phyloP scores from a whole-genome alignment of 1,140 invertebrate genomes.

The Teleogryllus occipitalis region DNA sequence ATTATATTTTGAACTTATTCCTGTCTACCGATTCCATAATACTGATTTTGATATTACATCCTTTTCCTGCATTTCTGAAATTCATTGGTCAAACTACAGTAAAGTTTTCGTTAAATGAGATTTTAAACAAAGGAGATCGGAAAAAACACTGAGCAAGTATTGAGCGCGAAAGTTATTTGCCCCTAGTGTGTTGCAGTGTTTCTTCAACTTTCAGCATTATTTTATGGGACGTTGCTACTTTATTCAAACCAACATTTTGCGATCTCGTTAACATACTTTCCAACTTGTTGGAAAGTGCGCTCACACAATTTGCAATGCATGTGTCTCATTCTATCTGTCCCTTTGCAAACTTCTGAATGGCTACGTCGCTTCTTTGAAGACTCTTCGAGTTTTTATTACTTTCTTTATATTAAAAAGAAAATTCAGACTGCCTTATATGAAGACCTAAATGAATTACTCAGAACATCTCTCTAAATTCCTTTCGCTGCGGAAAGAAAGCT shows the following conservation, averaged over 20 bases:
- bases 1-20: no score
- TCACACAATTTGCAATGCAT: not conserved
- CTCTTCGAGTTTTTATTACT: not conserved
- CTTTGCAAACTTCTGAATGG: not conserved
- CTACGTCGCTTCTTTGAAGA: not conserved
- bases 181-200: no score
- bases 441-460: not conserved
- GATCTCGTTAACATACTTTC: not conserved
- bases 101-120: no score
- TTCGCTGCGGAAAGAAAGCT: not conserved
- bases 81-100: no score
- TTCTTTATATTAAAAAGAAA: not conserved
- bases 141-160: no score
- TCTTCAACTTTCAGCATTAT: no score
- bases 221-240: no score
- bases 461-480: not conserved
- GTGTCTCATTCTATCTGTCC: not conserved
- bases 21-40: no score
- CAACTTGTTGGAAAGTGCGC: not conserved
- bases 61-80: no score
- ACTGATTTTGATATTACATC: no score
- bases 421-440: not conserved
- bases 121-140: no score
- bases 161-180: no score
- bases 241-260: not conserved